A percentile compares a stretch with the other conserved stretches of the same genome.
These are phyloP conservation scores for Drosophila bunnanda DNA, from an alignment of 2,888 invertebrate genomes.

Conservation along the genomic window DNA sequence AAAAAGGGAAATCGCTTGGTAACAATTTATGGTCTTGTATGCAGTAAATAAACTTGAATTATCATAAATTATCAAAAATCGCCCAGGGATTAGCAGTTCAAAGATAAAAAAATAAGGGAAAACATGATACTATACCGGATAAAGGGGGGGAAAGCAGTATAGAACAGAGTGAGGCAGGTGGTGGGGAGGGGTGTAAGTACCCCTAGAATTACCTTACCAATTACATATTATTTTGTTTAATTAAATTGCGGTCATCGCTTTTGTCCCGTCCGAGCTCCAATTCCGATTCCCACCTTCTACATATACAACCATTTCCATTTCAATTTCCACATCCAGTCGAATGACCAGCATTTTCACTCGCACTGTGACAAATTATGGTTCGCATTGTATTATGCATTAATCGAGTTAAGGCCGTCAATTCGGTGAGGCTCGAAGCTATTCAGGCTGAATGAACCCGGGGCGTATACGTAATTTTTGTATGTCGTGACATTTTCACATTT, in stretches of 20 bases:
- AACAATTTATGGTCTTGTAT: constrained; percentile 40
- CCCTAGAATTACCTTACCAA: constrained; percentile 55
- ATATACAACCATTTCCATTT: neutral
- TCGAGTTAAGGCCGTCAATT: constrained; percentile 47
- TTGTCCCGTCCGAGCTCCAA: neutral
- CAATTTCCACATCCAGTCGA: neutral
- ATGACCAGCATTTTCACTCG: constrained; percentile 7
- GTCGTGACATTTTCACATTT: constrained; percentile 9
- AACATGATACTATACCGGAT: constrained; percentile 4
- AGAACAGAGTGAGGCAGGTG: constrained; percentile 20
- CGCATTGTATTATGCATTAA: constrained; percentile 49
- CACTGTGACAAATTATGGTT: constrained; percentile 42
- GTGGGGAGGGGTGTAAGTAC: neutral
- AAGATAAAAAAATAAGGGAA: constrained; percentile 14
- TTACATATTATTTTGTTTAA: constrained; percentile 73
- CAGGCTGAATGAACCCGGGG: constrained; percentile 10
- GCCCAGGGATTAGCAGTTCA: constrained; percentile 21
- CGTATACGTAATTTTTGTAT: constrained; percentile 30
- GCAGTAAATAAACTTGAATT: constrained; percentile 42
- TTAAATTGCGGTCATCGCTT: constrained; percentile 60
- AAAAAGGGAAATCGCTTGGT: constrained; percentile 16
- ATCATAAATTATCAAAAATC: constrained; percentile 42
- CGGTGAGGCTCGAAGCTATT: constrained; percentile 19
- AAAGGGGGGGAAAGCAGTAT: too few species aligned
- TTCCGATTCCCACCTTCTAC: neutral